Base-by-base conservation (phyloP, 2,888 invertebrate genomes). In the Pinctada fucata region DNA sequence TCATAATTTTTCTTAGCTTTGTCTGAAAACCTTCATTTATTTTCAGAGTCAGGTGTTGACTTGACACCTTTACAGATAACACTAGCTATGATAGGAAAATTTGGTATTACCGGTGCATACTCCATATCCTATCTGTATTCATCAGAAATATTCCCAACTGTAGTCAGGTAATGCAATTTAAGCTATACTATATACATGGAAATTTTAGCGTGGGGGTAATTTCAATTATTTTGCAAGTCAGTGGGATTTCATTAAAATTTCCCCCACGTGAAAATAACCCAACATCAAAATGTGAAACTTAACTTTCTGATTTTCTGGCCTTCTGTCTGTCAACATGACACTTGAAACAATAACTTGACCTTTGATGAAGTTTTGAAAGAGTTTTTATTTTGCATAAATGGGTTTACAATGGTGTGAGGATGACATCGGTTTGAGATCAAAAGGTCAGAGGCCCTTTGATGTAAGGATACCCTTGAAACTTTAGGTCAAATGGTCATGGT, bases 91-190 rank as follows among this genome's bases (percentile, higher is more conserved):
- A 79, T 91, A 3, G 90, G 91, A 45, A 92, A 92, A 84, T 92
- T 92, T 88, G 91, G 91, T 16, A 92, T 92, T 64, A 90, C 91
- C 3, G 91, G 90, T 3, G 86, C 91, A 3, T 92, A 91, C 75
- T 88, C 89, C 2, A 89, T 89, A 13, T 84, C 91, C 2, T 92
- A 91, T 79, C 86, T 92, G 66, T 91, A 90, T 76, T 88, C 90
- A 13, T 86, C 90, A 2, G 92, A 92, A 79, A 89, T 91, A 51
- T 92, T 91, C 79, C 92, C 91, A 45, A 92, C 92, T 2, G 85
- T 86, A 63, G 81, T 92, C 68, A 90, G 92, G 91, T 92, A 82
- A 80, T 78, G 50, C 16, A 49, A 3, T 16, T 16, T 51, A 2
- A 4, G 49, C n/a, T n/a, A 48, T 67, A 67, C n/a, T 8, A 67